Evolutionary conservation across 2,113 vertebrate genomes (phyloP).

Genomic region (Phodopus roborovskii): DNA sequence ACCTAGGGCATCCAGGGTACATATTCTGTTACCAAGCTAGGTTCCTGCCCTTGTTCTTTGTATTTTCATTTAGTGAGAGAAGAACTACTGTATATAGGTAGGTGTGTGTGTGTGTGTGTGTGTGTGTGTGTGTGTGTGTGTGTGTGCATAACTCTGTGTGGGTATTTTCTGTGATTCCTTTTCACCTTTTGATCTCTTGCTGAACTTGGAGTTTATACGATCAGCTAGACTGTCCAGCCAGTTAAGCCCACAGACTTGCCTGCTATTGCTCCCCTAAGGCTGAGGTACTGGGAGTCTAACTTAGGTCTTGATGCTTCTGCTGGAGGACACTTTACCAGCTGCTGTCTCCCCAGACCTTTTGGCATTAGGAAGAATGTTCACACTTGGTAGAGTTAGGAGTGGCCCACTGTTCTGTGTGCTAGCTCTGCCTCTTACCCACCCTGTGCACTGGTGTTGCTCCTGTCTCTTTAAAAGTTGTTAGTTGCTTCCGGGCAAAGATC

Average conservation of each 20-base stretch:
- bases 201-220: background rate
- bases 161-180: background rate
- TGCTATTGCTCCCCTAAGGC: no score
- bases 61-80: slow-evolving; percentile 26
- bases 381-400: slow-evolving; percentile 8
- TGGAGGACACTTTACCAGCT: no score
- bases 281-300: background rate
- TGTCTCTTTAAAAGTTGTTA: background rate
- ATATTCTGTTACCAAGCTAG: background rate
- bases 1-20: background rate
- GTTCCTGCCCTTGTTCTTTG: background rate
- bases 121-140: background rate
- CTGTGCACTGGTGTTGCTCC: background rate
- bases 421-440: background rate
- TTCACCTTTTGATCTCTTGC: background rate
- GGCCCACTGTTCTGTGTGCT: background rate
- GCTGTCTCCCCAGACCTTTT: background rate
- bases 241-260: background rate
- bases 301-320: no score
- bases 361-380: background rate
- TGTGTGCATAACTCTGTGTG: background rate
- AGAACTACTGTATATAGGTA: background rate
- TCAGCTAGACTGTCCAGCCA: background rate
- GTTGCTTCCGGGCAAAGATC: slow-evolving; percentile 1
- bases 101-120: background rate